These are phyloP conservation scores for Synanthedon vespiformis DNA, from an alignment of 2,888 invertebrate genomes.

Conservation along the genomic window DNA sequence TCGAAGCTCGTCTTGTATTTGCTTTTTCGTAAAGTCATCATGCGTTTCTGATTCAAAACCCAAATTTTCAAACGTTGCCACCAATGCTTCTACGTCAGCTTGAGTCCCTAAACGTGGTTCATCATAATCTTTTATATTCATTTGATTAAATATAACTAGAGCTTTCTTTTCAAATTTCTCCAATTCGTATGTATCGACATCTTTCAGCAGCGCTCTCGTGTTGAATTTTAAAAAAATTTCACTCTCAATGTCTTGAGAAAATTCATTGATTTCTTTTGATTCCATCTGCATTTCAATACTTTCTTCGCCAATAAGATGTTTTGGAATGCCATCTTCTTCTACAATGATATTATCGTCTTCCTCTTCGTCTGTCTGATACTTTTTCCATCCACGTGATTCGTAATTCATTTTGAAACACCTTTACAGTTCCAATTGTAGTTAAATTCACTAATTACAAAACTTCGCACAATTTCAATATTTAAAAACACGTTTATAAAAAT, in stretches of 20 bases:
- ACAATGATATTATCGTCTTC: background rate
- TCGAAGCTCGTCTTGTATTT: slow-evolving; percentile 27
- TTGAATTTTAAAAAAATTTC: slow-evolving; percentile 7
- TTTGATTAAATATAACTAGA: slow-evolving; percentile 47
- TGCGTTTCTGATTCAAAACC: slow-evolving; percentile 35
- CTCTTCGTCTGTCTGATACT: background rate
- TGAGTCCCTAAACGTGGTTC: slow-evolving; percentile 35
- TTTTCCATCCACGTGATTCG: too few relatives aligned
- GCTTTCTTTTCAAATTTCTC: slow-evolving; percentile 44
- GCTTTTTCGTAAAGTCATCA: slow-evolving; percentile 30
- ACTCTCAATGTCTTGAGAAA: background rate
- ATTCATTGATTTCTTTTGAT: background rate
- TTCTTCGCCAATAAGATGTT: background rate
- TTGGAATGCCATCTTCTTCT: background rate
- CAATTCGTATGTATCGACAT: slow-evolving; percentile 37
- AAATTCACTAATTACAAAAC: too few relatives aligned
- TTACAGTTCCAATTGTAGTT: too few relatives aligned
- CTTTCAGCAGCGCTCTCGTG: slow-evolving; percentile 25
- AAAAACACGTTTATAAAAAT: too few relatives aligned
- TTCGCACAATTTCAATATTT: too few relatives aligned
- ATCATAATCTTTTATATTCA: slow-evolving; percentile 22
- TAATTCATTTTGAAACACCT: too few relatives aligned
- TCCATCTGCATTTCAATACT: background rate
- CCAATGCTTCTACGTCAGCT: slow-evolving; percentile 33
- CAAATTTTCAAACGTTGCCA: slow-evolving; percentile 29